Percentiles rank a stretch among this genome's conserved stretches.
These are phyloP conservation scores for Salvelinus fontinalis DNA, from an alignment of 2,113 vertebrate species.

Conservation along the genomic window DNA sequence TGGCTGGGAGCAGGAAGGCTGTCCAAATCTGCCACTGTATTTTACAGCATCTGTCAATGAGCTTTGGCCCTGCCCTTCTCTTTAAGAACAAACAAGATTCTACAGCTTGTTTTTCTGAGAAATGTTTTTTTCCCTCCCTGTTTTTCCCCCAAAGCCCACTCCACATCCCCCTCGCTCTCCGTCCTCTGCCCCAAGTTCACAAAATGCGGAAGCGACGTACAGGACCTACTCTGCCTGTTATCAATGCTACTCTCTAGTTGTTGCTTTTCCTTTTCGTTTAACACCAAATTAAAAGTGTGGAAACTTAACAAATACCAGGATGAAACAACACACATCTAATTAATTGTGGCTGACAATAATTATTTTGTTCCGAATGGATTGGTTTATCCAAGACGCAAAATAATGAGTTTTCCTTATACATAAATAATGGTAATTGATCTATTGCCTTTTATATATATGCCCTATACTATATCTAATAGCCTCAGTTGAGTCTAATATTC, in stretches of 20 bases:
- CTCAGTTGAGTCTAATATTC: background rate
- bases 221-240: background rate
- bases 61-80: slow-evolving; percentile 19
- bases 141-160: slow-evolving; percentile 7
- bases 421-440: too few relatives aligned
- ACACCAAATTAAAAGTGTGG: background rate
- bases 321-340: too few relatives aligned
- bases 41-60: slow-evolving; percentile 55
- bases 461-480: background rate
- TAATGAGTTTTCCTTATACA: too few relatives aligned
- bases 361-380: too few relatives aligned
- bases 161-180: background rate
- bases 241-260: slow-evolving; percentile 6
- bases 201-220: background rate
- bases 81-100: slow-evolving; percentile 44
- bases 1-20: slow-evolving; percentile 44
- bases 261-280: slow-evolving; percentile 15
- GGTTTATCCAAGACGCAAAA: too few relatives aligned
- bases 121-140: slow-evolving; percentile 26
- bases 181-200: background rate
- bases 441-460: too few relatives aligned
- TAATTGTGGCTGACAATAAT: too few relatives aligned
- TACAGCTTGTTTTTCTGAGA: slow-evolving; percentile 31
- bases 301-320: too few relatives aligned
- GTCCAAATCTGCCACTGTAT: slow-evolving; percentile 58